These are phyloP conservation scores for Drosophila longiperda DNA, from an alignment of 2,888 invertebrate genomes.

Conservation along the genomic window DNA sequence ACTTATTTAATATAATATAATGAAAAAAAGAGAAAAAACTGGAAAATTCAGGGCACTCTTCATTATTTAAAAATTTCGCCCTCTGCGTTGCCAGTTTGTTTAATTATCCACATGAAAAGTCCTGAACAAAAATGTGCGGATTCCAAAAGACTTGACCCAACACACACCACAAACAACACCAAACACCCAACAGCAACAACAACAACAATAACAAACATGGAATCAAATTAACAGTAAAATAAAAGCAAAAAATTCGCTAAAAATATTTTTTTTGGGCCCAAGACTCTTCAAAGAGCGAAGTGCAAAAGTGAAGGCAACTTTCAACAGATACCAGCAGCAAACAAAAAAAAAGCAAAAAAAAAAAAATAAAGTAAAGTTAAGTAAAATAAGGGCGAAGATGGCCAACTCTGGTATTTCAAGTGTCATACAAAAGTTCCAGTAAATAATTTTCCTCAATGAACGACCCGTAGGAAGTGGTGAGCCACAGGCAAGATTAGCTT, in stretches of 20 bases:
- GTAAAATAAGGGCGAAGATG: conserved; percentile 24
- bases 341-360: conserved; percentile 4
- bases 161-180: conserved; percentile 25
- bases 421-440: conserved; percentile 42
- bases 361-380: conserved; percentile 7
- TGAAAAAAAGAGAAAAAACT: conserved; percentile 38
- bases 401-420: conserved; percentile 45
- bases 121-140: conserved; percentile 48
- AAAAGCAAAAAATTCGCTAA: conserved; percentile 65
- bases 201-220: conserved; percentile 38
- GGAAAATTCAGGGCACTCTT: conserved; percentile 31
- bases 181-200: conserved; percentile 9
- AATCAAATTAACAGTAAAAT: conserved; percentile 75
- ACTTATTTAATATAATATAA: conserved; percentile 48
- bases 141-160: conserved; percentile 51
- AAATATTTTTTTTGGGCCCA: conserved; percentile 43
- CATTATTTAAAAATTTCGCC: conserved; percentile 19
- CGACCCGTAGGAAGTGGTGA: conserved; percentile 3
- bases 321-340: conserved; percentile 43
- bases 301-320: conserved; percentile 67
- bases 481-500: neutral
- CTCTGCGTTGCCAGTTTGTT: conserved; percentile 69
- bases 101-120: conserved; percentile 79
- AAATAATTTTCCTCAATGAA: conserved; percentile 17
- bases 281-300: conserved; percentile 52